These are phyloP conservation scores for Thecocarcelia acutangulata DNA, from an alignment of 2,888 invertebrate species.

Conservation along the genomic window DNA sequence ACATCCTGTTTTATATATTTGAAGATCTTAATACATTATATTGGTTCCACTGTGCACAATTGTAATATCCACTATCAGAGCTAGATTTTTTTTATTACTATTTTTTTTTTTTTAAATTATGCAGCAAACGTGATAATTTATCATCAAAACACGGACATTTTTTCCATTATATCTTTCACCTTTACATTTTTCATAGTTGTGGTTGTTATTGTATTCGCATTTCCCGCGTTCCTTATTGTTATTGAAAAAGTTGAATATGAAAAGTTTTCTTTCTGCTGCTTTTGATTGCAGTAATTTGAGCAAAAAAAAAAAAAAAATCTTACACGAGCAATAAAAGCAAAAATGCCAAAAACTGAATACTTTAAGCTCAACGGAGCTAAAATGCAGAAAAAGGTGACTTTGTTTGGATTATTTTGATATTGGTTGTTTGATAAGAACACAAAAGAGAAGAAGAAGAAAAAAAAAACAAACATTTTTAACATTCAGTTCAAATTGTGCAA, in stretches of 20 bases:
- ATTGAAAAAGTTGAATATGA: slow-evolving; percentile 49
- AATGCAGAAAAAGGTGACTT: slow-evolving; percentile 38
- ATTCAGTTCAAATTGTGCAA: slow-evolving; percentile 7
- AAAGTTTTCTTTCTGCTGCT: slow-evolving; percentile 36
- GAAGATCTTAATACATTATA: no score
- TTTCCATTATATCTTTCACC: slow-evolving; percentile 52
- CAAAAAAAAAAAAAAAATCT: slow-evolving; percentile 19
- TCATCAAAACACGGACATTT: slow-evolving; percentile 74
- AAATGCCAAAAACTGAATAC: slow-evolving; percentile 9
- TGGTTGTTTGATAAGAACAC: slow-evolving; percentile 50
- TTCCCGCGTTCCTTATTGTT: slow-evolving; percentile 53
- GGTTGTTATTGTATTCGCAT: slow-evolving; percentile 31
- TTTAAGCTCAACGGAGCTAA: slow-evolving; percentile 13
- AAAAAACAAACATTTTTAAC: neutral
- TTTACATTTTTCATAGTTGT: slow-evolving; percentile 11
- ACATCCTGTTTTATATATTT: no score
- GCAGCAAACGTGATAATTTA: slow-evolving; percentile 78
- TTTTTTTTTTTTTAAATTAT: slow-evolving; percentile 50
- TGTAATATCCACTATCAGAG: neutral
- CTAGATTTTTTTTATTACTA: slow-evolving; percentile 12
- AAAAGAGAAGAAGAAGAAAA: neutral
- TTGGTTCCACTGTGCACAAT: neutral
- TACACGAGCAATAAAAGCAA: slow-evolving; percentile 25
- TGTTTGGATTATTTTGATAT: slow-evolving; percentile 48
- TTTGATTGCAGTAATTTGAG: slow-evolving; percentile 42